phyloP scores from a whole-genome alignment of 2,888 invertebrate genomes.

The Volucella bombylans region DNA sequence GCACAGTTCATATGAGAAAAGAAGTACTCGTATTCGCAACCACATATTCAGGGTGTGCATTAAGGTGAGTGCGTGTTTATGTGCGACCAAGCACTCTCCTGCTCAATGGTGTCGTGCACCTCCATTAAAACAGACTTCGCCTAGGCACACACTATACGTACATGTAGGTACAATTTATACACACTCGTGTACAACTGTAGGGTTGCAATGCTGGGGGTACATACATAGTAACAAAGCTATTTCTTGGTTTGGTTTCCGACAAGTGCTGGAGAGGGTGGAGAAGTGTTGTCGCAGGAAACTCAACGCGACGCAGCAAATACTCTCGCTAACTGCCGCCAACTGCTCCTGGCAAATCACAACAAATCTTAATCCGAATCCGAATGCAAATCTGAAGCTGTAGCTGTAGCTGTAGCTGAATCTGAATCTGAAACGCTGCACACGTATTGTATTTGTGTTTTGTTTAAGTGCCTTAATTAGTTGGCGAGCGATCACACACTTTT shows the following conservation, averaged over 20 bases:
- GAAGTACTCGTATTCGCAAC: slow-evolving; percentile 39
- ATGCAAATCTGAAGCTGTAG: not conserved
- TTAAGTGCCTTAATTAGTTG: slow-evolving; percentile 74
- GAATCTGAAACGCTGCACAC: slow-evolving; percentile 71
- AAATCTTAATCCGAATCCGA: not conserved
- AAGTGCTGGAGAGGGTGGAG: slow-evolving; percentile 57
- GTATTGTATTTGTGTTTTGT: slow-evolving; percentile 72
- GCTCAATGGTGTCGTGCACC: slow-evolving; percentile 67
- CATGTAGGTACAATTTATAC: slow-evolving; percentile 1
- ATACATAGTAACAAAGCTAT: slow-evolving; percentile 67
- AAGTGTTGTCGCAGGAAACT: slow-evolving; percentile 65
- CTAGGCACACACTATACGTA: not conserved
- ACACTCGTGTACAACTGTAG: too few species aligned
- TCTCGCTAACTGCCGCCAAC: slow-evolving; percentile 21
- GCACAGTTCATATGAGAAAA: slow-evolving; percentile 46
- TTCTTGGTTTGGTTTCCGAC: slow-evolving; percentile 56
- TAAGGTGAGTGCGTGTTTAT: slow-evolving; percentile 73
- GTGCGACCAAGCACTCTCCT: slow-evolving; percentile 72
- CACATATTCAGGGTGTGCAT: slow-evolving; percentile 67
- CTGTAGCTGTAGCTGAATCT: slow-evolving; percentile 32
- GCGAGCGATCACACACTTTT: slow-evolving; percentile 73
- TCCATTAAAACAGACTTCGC: slow-evolving; percentile 59
- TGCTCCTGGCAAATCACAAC: slow-evolving; percentile 25
- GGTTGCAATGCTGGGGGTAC: not conserved
- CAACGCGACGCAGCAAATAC: slow-evolving; percentile 60